These are phyloP conservation scores for Pachypanchax playfairii DNA, from an alignment of 2,113 vertebrate species.

Conservation along the genomic window DNA sequence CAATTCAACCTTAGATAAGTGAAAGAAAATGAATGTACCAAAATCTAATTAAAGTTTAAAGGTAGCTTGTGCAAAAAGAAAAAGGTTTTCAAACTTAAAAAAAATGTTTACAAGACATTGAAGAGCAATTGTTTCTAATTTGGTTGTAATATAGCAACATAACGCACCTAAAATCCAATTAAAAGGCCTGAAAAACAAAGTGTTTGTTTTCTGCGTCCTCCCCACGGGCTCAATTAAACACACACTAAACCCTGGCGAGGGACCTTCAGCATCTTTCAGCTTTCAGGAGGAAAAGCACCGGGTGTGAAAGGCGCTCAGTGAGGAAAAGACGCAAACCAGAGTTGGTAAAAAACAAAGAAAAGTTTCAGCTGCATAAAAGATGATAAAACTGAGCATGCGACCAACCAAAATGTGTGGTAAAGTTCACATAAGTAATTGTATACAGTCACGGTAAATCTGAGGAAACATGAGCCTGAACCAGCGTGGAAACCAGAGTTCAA, in stretches of 20 bases:
- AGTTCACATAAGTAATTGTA: slow-evolving; percentile 3
- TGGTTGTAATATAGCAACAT: not conserved
- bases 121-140: not conserved
- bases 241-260: slow-evolving; percentile 28
- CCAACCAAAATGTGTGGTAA: slow-evolving; percentile 3
- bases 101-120: not conserved
- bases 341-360: not conserved
- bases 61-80: not conserved
- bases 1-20: too few species aligned
- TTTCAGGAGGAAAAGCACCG: slow-evolving; percentile 16
- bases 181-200: slow-evolving; percentile 43
- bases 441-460: not conserved
- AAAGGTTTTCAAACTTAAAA: not conserved
- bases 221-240: slow-evolving; percentile 69
- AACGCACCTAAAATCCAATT: not conserved
- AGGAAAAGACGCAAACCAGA: not conserved
- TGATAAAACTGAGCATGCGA: not conserved
- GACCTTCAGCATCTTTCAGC: slow-evolving; percentile 16
- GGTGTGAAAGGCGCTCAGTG: not conserved
- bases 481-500: not conserved
- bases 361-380: slow-evolving; percentile 1
- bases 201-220: slow-evolving; percentile 51
- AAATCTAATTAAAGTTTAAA: not conserved
- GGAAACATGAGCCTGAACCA: not conserved
- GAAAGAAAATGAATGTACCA: too few species aligned